phyloP scores from a whole-genome alignment of 2,888 invertebrate species.

The Agriopis marginaria region DNA sequence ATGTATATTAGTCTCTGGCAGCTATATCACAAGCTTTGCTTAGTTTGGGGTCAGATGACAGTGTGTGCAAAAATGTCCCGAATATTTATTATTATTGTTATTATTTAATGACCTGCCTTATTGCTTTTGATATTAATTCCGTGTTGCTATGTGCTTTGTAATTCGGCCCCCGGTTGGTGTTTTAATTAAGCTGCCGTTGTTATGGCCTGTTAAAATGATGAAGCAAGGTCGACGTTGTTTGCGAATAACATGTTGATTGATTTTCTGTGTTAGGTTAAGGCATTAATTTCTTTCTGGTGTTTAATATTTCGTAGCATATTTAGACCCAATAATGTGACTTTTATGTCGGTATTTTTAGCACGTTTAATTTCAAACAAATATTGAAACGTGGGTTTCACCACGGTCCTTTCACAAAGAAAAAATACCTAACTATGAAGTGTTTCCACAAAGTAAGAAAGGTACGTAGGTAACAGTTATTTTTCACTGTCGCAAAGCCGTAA shows the following conservation, averaged over 20 bases:
- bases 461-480: too few relatives aligned
- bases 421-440: background rate
- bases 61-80: too few relatives aligned
- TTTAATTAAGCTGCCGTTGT: constrained; percentile 21
- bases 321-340: background rate
- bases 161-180: constrained; percentile 2
- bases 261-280: background rate
- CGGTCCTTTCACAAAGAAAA: background rate
- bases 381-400: background rate
- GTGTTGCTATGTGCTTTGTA: constrained; percentile 14
- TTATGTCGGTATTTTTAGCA: background rate
- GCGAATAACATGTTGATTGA: constrained; percentile 8
- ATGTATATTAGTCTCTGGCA: too few relatives aligned
- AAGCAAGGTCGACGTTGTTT: constrained; percentile 15
- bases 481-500: too few relatives aligned
- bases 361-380: too few relatives aligned
- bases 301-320: background rate
- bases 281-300: background rate
- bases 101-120: constrained; percentile 63
- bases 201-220: constrained; percentile 14
- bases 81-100: too few relatives aligned
- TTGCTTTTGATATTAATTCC: constrained; percentile 10
- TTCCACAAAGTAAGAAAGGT: background rate
- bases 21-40: too few relatives aligned
- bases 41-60: too few relatives aligned